Percentiles rank a stretch among this genome's conserved stretches.
phyloP scores from a whole-genome alignment of 1,140 invertebrate species.

The Penaeus vannamei region DNA sequence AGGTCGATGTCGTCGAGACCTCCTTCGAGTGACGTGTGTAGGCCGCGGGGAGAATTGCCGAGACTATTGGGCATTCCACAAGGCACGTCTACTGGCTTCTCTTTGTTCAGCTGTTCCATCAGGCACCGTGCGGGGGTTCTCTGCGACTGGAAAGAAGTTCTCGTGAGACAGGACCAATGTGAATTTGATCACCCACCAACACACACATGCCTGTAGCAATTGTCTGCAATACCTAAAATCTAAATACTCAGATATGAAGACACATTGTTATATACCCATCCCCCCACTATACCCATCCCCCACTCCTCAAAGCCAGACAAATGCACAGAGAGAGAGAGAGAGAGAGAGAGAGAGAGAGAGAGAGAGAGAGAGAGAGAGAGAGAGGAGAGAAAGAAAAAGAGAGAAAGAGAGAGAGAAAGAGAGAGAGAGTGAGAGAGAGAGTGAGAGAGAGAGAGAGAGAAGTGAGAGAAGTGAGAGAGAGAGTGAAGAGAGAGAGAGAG shows the following conservation, averaged over 20 bases:
- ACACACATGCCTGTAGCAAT: neutral
- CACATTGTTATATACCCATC: too few relatives aligned
- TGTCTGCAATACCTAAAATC: too few relatives aligned
- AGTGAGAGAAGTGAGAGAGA: too few relatives aligned
- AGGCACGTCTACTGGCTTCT: constrained; percentile 28
- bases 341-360: neutral
- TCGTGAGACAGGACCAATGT: neutral
- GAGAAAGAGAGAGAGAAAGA: neutral
- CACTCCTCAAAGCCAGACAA: neutral
- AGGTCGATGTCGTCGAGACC: constrained; percentile 71
- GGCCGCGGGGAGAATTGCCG: constrained; percentile 67
- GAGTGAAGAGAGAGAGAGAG: neutral
- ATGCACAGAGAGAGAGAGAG: neutral
- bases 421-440: neutral
- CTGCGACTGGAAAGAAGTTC: constrained; percentile 51
- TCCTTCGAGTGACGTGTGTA: constrained; percentile 72
- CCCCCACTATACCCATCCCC: too few relatives aligned
- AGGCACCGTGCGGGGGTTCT: constrained; percentile 59
- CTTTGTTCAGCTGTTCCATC: constrained; percentile 60
- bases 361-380: neutral
- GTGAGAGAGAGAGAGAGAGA: neutral
- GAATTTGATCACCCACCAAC: neutral
- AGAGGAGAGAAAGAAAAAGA: neutral
- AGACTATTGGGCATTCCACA: constrained; percentile 21
- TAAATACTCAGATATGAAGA: too few relatives aligned